A percentile compares a stretch with the other conserved stretches of the same genome.
These are phyloP conservation scores for Turritopsis dohrnii DNA, from an alignment of 30 jellyfish, hydroid and myxozoan genomes.

Conservation along the genomic window DNA sequence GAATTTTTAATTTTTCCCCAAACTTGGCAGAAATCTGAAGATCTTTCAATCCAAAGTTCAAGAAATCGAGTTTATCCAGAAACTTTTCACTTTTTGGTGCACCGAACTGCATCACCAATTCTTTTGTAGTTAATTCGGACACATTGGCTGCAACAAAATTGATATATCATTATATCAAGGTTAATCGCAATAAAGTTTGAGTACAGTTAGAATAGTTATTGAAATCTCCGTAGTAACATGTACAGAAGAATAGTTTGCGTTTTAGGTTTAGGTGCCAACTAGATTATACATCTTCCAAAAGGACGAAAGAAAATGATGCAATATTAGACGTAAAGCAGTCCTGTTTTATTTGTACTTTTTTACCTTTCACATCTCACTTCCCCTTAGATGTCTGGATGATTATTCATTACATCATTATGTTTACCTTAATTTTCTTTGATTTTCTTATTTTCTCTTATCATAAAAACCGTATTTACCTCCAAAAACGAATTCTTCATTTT, in stretches of 20 bases:
- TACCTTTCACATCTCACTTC: background rate
- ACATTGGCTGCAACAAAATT: constrained; percentile 29
- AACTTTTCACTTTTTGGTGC: constrained; percentile 49
- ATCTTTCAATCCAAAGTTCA: constrained; percentile 61
- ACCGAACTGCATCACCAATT: constrained; percentile 43
- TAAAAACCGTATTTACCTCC: constrained; percentile 15
- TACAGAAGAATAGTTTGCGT: too few species aligned
- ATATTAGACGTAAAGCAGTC: too few species aligned
- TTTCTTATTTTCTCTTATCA: background rate
- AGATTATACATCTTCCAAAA: too few species aligned
- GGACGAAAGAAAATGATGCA: too few species aligned
- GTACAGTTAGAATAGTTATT: too few species aligned
- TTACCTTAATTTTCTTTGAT: background rate
- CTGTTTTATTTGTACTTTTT: background rate
- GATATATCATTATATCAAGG: too few species aligned
- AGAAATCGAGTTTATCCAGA: constrained; percentile 47
- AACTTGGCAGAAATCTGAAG: constrained; percentile 42
- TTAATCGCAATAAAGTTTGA: too few species aligned
- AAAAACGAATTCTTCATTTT: constrained; percentile 20
- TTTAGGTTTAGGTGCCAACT: too few species aligned
- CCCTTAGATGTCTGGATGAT: background rate
- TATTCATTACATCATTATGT: background rate
- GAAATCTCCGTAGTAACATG: too few species aligned
- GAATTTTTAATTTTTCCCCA: constrained; percentile 31
- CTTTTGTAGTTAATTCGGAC: constrained; percentile 39